Evolutionary conservation across 2,888 invertebrate genomes (phyloP).

Genomic region (Tinea trinotella): DNA sequence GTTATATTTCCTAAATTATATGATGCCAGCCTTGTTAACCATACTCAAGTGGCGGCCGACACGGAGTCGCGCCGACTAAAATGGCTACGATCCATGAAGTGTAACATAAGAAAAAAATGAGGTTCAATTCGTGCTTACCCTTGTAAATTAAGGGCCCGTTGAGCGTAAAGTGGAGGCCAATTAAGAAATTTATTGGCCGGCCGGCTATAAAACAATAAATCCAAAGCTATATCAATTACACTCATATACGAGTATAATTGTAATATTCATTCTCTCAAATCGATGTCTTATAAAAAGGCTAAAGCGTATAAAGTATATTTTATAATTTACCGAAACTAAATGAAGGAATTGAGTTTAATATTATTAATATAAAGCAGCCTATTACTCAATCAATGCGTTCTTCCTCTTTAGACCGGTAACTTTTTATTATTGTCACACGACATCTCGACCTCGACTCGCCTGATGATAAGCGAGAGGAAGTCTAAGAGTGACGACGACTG

Average conservation of each 20-base stretch:
- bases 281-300: not conserved
- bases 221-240: constrained; percentile 42
- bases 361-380: not conserved
- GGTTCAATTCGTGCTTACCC: constrained; percentile 53
- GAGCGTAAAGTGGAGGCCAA: constrained; percentile 60
- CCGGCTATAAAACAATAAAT: constrained; percentile 69
- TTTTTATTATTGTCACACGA: too few relatives aligned
- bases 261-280: constrained; percentile 41
- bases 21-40: constrained; percentile 46
- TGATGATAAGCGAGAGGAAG: too few relatives aligned
- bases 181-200: constrained; percentile 64
- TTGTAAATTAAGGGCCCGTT: constrained; percentile 61
- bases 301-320: not conserved
- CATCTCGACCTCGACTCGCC: too few relatives aligned
- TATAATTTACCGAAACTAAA: not conserved
- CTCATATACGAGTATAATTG: constrained; percentile 37
- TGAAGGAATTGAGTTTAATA: not conserved
- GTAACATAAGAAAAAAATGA: constrained; percentile 37
- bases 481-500: too few relatives aligned
- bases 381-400: not conserved
- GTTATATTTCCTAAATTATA: constrained; percentile 49
- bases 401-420: not conserved
- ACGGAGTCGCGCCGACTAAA: constrained; percentile 27
- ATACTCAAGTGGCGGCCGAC: constrained; percentile 24
- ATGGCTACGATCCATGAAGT: constrained; percentile 24